Base-by-base conservation (phyloP, 2,888 invertebrate genomes). In the Sphinx pinastri region DNA sequence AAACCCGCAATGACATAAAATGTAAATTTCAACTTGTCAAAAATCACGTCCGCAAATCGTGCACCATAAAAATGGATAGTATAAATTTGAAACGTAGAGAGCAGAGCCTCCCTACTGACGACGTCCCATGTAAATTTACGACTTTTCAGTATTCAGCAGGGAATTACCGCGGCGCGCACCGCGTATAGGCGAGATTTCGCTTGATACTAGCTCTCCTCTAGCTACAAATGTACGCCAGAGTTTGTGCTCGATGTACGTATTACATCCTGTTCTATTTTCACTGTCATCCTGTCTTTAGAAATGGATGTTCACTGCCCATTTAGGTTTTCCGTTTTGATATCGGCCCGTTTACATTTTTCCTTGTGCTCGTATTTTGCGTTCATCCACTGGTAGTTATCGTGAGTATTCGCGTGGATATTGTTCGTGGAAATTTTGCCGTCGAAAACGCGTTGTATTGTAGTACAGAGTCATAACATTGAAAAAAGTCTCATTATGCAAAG, bases 61-160 rank as follows among this genome's bases (percentile, higher is more conserved):
- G 82, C 82, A 83, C 87, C 84, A 87, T 89, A 91, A 90, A 89
- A 91, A 86, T 84, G 84, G 84, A 82, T 77, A 76, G 82, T 86
- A 86, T 90, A 90, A 88, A 90, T 90, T 87, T 84, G 83, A 84
- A 85, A 85, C 82, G 83, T 82, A 83, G 84, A 87, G 83, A 83
- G 63, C 63, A 49, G 79, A 79, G 82, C 83, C 84, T 83, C 77
- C 83, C 81, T 76, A 81, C 86, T 84, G 89, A 88, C 87, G 85
- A 82, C 78, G 81, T 80, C 76, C 85, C 87, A 84, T 88, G 88
- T 87, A 88, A 89, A 92, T 92, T 92, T 92, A 92, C 89, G 89
- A 89, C 86, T 88, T 88, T 89, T 89, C 89, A 87, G 90, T 87
- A 90, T 88, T 86, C 91, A 87, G 81, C 84, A 73, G 91, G 89